Evolutionary conservation across 2,888 invertebrate species (phyloP), one percentile per base, ranked within the genome.

Genomic region (Bugula neritina): DNA sequence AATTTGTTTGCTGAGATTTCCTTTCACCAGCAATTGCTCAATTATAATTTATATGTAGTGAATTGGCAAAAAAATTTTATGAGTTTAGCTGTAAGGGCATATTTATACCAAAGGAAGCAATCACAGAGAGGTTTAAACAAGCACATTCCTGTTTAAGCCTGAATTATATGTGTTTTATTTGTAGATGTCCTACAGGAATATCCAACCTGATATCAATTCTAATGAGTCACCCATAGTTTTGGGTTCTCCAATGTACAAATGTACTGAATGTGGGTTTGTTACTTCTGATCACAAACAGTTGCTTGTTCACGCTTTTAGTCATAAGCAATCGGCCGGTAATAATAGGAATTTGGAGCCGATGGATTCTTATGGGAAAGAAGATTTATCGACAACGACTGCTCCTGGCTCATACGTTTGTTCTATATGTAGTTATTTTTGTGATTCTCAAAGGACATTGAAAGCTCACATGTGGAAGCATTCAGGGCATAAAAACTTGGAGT

Each of bases 381-480:
- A n/a, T 25, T 10, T 21, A n/a, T 25, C 57, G 5, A 57, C 5
- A 25, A 5, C n/a, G 31, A 21, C 21, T 10, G 31, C 63, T 29
- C 31, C 21, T 29, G 80, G 80, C 0, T 73, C 79, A 57, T 83
- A 79, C 72, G 74, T 77, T 21, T 83, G 83, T 74, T 79, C 79
- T 1, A 78, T 83, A 25, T 83, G 83, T 75, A 79, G 81, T 21
- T 83, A 82, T 72, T 78, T 79, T 31, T 82, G 81, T 73, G 82
- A 82, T 72, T 80, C 78, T 70, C 81, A 83, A 73, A 75, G 82
- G 35, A 82, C 81, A 52, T 81, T 83, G 69, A 83, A 83, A 75
- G 81, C 83, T 17, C 83, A 83, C 73, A 80, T 82, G 34, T 83
- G 83, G 83, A 83, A 82, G 73, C 83, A 83, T 74, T 81, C 82